These are phyloP conservation scores for Dermolepida albohirtum DNA, from an alignment of 2,888 invertebrate genomes.

Conservation along the genomic window DNA sequence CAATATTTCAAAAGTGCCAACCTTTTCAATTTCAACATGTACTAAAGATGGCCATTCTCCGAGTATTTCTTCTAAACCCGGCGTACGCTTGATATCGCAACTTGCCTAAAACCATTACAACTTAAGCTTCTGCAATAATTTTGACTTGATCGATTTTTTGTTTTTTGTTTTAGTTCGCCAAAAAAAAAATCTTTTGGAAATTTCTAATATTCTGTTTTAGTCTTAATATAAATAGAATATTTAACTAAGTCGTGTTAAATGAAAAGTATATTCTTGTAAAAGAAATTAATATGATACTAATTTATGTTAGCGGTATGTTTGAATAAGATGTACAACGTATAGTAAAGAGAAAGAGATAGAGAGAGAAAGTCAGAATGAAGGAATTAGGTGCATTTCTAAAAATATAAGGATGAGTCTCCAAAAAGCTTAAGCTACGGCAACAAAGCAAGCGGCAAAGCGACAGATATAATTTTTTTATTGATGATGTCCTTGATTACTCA, in stretches of 20 bases:
- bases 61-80: conserved; percentile 78
- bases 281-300: conserved; percentile 13
- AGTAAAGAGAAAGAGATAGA: conserved; percentile 37
- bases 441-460: conserved; percentile 13
- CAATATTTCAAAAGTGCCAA: conserved; percentile 66
- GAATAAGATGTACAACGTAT: conserved; percentile 27
- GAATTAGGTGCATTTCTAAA: conserved; percentile 44
- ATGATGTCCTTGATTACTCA: not conserved
- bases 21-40: conserved; percentile 75
- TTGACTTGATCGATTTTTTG: conserved; percentile 28
- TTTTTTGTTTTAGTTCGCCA: conserved; percentile 3
- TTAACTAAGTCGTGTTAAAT: conserved; percentile 5
- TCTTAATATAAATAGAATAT: not conserved
- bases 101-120: conserved; percentile 72
- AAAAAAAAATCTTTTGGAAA: no score
- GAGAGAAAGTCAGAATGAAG: conserved; percentile 21
- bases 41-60: conserved; percentile 83
- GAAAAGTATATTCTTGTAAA: conserved; percentile 19
- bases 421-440: conserved; percentile 44
- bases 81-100: conserved; percentile 76
- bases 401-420: conserved; percentile 61
- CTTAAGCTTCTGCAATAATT: conserved; percentile 53
- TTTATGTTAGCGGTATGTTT: conserved; percentile 19
- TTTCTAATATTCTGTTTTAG: conserved; percentile 6
- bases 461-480: conserved; percentile 17